These are phyloP conservation scores for Nomada goodeniana DNA, from an alignment of 2,888 invertebrate species.

Conservation along the genomic window DNA sequence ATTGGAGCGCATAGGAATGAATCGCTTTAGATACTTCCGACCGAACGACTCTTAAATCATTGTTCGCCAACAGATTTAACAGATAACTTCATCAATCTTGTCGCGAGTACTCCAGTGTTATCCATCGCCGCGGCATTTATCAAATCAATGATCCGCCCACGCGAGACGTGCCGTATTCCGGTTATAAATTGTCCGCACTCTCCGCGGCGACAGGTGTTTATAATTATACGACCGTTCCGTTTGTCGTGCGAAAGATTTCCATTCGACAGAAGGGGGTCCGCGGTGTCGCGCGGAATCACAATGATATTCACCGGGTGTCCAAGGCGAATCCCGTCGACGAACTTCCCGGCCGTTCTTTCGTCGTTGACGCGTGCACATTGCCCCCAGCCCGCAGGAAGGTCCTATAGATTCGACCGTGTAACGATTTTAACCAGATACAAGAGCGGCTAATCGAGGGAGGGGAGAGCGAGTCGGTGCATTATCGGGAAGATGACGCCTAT, in stretches of 20 bases:
- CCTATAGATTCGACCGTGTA: conserved; percentile 72
- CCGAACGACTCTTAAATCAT: conserved; percentile 3
- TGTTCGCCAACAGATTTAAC: neutral
- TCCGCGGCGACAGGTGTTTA: neutral
- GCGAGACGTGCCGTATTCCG: neutral
- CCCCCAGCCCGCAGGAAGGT: conserved; percentile 58
- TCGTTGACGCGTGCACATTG: conserved; percentile 9
- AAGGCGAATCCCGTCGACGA: conserved; percentile 30
- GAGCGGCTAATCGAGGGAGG: conserved; percentile 63
- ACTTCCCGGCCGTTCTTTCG: conserved; percentile 13
- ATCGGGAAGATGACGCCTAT: conserved; percentile 78
- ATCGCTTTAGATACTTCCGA: neutral
- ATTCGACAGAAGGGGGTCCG: conserved; percentile 15
- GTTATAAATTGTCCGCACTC: neutral
- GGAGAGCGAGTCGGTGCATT: conserved; percentile 71
- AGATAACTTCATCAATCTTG: neutral
- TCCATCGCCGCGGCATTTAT: conserved; percentile 6
- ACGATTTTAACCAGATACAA: conserved; percentile 77
- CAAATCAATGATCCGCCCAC: conserved; percentile 8
- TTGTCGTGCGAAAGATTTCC: conserved; percentile 11
- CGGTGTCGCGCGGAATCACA: conserved; percentile 30
- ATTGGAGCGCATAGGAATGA: conserved; percentile 16
- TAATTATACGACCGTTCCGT: neutral
- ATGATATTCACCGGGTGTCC: conserved; percentile 22
- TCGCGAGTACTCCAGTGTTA: neutral